These are phyloP conservation scores for Apamea epomidion DNA, from an alignment of 2,888 invertebrate species.

Conservation along the genomic window DNA sequence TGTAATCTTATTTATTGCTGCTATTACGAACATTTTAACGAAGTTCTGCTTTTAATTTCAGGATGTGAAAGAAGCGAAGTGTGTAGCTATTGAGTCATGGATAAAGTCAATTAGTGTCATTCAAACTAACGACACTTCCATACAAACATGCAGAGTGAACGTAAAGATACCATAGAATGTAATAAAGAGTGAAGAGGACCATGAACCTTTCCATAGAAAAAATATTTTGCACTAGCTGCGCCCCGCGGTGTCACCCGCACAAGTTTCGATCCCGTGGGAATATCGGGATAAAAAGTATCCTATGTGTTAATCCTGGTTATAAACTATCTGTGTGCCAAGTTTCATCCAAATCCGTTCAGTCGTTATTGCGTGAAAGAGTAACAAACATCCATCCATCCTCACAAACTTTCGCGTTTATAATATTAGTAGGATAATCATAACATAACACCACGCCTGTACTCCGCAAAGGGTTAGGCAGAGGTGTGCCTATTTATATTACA, in stretches of 20 bases:
- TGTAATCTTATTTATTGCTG: slow-evolving; percentile 47
- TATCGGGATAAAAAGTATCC: too few species aligned
- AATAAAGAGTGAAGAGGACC: not conserved
- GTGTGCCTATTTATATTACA: not conserved
- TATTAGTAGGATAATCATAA: not conserved
- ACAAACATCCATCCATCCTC: too few species aligned
- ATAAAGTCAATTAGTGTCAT: slow-evolving; percentile 24
- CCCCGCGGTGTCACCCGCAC: too few species aligned
- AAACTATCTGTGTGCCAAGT: too few species aligned
- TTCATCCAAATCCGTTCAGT: too few species aligned
- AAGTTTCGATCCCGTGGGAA: too few species aligned
- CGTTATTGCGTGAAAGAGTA: too few species aligned
- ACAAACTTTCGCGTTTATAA: too few species aligned
- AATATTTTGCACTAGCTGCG: too few species aligned
- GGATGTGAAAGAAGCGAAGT: slow-evolving; percentile 20
- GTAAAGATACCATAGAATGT: not conserved
- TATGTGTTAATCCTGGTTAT: too few species aligned
- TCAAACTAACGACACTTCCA: not conserved
- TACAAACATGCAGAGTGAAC: not conserved
- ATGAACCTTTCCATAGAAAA: too few species aligned
- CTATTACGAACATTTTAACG: slow-evolving; percentile 49
- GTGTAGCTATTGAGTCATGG: slow-evolving; percentile 22
- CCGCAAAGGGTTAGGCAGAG: not conserved
- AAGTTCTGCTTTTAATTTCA: slow-evolving; percentile 38
- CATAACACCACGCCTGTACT: not conserved